Evolutionary conservation across 2,888 invertebrate genomes (phyloP).

Genomic region (Lycophotia porphyrea): DNA sequence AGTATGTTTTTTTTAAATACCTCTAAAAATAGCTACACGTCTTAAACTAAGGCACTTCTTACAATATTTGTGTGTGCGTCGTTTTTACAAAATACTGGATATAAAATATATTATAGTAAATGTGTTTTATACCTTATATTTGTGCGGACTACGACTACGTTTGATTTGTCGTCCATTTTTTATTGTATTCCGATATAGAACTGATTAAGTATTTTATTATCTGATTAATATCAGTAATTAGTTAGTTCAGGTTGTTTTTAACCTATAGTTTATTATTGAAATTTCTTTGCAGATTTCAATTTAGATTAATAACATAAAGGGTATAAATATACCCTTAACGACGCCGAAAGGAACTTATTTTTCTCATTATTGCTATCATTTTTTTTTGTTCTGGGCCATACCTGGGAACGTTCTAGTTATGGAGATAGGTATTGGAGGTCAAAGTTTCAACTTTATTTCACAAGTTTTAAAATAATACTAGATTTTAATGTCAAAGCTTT

Average conservation of each 20-base stretch:
- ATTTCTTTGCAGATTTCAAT: not conserved
- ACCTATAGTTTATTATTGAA: not conserved
- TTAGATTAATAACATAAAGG: too few relatives aligned
- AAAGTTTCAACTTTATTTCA: too few relatives aligned
- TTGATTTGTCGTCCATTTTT: slow-evolving; percentile 32
- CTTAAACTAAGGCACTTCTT: slow-evolving; percentile 77
- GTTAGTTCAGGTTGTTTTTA: not conserved
- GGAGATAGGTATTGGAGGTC: too few relatives aligned
- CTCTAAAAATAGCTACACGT: slow-evolving; percentile 69
- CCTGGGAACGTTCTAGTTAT: too few relatives aligned
- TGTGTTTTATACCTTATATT: slow-evolving; percentile 40
- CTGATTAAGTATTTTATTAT: not conserved
- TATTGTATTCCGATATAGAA: not conserved
- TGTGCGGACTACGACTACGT: slow-evolving; percentile 44
- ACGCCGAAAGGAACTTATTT: too few relatives aligned
- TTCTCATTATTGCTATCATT: too few relatives aligned
- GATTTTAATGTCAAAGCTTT: too few relatives aligned
- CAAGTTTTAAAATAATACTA: too few relatives aligned
- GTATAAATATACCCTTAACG: too few relatives aligned
- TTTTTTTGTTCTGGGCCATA: too few relatives aligned
- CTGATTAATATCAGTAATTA: not conserved
- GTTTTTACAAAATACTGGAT: slow-evolving; percentile 61
- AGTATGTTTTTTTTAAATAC: slow-evolving; percentile 62
- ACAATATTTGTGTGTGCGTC: slow-evolving; percentile 71
- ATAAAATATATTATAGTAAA: slow-evolving; percentile 63